phyloP scores from a whole-genome alignment of 2,113 vertebrate species.

The Halcyon malimbica region DNA sequence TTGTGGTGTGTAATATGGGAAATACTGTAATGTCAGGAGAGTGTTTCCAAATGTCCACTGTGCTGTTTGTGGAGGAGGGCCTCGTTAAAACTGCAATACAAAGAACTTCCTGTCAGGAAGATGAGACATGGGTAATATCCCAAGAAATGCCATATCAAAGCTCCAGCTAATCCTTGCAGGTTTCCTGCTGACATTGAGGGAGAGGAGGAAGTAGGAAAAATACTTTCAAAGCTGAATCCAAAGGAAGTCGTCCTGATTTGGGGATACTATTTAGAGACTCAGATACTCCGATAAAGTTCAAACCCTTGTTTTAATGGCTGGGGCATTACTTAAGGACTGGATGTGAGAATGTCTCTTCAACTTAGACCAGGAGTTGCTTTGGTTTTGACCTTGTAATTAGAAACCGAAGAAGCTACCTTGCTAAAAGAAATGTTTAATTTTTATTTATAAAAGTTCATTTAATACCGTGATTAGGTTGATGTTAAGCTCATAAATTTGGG shows the following conservation, averaged over 20 bases:
- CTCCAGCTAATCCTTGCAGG: neutral
- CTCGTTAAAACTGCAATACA: neutral
- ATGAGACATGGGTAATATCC: neutral
- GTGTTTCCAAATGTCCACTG: neutral
- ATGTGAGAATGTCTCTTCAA: neutral
- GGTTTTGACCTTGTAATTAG: neutral
- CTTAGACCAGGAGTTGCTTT: neutral
- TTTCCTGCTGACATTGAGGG: slow-evolving; percentile 28
- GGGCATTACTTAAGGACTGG: neutral
- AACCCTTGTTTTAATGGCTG: neutral
- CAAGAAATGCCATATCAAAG: neutral
- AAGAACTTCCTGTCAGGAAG: slow-evolving; percentile 19
- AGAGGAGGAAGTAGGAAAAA: neutral
- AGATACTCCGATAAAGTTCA: neutral
- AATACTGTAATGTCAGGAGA: neutral
- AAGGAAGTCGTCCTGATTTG: neutral
- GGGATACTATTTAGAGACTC: neutral
- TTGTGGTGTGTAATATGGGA: neutral
- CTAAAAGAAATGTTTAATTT: neutral
- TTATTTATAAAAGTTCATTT: neutral
- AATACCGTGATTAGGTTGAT: neutral
- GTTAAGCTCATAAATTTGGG: neutral
- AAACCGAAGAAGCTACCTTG: neutral
- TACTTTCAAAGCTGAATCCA: neutral
- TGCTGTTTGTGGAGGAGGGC: neutral